Base-by-base conservation (phyloP, 2,888 invertebrate species). In the Caenorhabditis sp. region DNA sequence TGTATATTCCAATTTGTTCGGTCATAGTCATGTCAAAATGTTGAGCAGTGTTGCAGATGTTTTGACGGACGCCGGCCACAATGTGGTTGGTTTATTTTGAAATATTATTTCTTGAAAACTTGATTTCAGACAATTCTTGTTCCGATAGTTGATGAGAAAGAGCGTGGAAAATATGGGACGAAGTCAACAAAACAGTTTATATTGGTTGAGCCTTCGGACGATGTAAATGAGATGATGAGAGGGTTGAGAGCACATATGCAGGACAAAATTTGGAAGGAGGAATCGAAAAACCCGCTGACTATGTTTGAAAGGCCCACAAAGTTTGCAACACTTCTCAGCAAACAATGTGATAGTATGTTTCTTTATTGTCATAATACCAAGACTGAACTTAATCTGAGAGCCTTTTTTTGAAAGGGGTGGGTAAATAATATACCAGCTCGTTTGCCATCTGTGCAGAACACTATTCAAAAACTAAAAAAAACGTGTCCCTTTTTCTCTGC, bases 61-160 rank as follows among this genome's bases (percentile, higher is more conserved):
- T 50, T 53, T 78, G 53, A 71, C 73, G 2, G 76, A 78, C 61
- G 71, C 68, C 1, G 78, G 76, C 50, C 70, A 73, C 24, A 67
- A 78, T 65, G 78, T 78, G 70, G 78, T 78, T 4, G 19, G 73
- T 43, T n/a, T n/a, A n/a, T n/a, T n/a, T n/a, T n/a, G n/a, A n/a
- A n/a, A n/a, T n/a, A n/a, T n/a, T n/a, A 14, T 43, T 10, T 36
- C 5, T 36, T 36, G 36, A 19, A 5, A 53, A 19, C 8, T 26
- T 1, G n/a, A 17, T 69, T 66, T 37, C 66, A 77, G 77, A 75
- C 75, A 0, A 69, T 75, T 1, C 24, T 77, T 17, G 61, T 71
- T 14, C 72, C 77, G 10, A 58, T 69, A 0, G 58, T 78, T 12
- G 69, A 72, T 36, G 0, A 50, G 3, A 17, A 12, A 53, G 19